phyloP scores from a whole-genome alignment of 2,888 invertebrate genomes.

The Cosmorhoe ocellata region DNA sequence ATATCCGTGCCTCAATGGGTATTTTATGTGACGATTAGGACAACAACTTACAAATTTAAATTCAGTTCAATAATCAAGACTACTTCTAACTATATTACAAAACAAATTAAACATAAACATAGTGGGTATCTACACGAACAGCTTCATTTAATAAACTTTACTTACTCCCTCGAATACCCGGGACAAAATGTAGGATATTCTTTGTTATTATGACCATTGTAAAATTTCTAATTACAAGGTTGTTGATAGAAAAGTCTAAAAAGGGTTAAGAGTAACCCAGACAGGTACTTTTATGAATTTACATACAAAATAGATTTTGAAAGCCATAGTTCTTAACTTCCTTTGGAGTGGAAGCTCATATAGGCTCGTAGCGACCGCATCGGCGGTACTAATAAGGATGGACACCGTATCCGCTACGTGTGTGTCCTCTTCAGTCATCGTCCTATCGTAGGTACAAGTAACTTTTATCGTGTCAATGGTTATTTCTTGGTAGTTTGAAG shows the following conservation, averaged over 20 bases:
- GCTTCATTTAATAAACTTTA: too few relatives aligned
- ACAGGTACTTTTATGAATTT: constrained; percentile 22
- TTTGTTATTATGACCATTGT: too few relatives aligned
- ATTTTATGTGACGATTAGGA: constrained; percentile 54
- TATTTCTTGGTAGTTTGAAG: not conserved
- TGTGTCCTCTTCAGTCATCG: constrained; percentile 41
- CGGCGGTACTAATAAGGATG: constrained; percentile 53
- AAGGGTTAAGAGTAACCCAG: too few relatives aligned
- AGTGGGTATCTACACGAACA: too few relatives aligned
- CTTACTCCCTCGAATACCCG: too few relatives aligned
- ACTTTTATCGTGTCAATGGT: not conserved
- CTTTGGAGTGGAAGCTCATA: constrained; percentile 41
- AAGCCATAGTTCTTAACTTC: constrained; percentile 42
- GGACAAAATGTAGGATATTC: too few relatives aligned
- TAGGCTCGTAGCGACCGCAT: constrained; percentile 32
- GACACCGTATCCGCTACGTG: constrained; percentile 53
- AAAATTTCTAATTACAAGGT: too few relatives aligned
- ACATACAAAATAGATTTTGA: constrained; percentile 35
- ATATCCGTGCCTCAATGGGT: constrained; percentile 66
- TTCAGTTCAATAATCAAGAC: too few relatives aligned
- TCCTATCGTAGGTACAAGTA: constrained; percentile 15
- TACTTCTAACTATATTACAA: too few relatives aligned
- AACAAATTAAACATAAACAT: too few relatives aligned
- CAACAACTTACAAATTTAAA: constrained; percentile 39
- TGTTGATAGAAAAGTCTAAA: too few relatives aligned